Conservation (phyloP, 1,140 invertebrate species). For the Drosophila jambulina region DNA sequence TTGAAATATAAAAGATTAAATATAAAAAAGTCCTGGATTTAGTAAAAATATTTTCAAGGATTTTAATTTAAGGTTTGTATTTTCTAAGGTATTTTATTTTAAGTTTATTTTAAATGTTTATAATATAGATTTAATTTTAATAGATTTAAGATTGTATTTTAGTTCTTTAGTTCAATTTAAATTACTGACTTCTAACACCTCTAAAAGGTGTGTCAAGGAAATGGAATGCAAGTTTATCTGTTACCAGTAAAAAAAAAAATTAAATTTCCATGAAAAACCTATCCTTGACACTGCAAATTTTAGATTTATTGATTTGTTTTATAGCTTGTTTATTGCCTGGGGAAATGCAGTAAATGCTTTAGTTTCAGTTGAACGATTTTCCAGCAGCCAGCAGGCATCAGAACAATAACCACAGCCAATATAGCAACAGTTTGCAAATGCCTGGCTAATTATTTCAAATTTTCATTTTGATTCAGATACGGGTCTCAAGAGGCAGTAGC, state of each 20-base stretch:
- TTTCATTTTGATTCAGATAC: slow-evolving; percentile 44
- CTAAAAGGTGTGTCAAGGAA: slow-evolving; percentile 20
- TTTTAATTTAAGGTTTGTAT: no score
- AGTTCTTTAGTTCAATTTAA: no score
- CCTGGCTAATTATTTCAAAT: slow-evolving; percentile 44
- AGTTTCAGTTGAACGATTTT: slow-evolving; percentile 37
- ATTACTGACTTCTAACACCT: no score
- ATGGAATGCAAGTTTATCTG: slow-evolving; percentile 15
- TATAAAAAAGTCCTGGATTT: background rate
- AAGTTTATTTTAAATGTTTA: background rate
- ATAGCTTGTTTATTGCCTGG: background rate
- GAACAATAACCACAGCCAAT: slow-evolving; percentile 2
- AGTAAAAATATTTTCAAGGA: background rate
- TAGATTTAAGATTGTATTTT: no score
- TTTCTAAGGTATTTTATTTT: no score
- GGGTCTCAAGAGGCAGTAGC: slow-evolving; percentile 29
- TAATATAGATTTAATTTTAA: no score
- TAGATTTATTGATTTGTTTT: slow-evolving; percentile 27
- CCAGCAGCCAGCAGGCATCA: slow-evolving; percentile 3
- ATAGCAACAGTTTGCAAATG: slow-evolving; percentile 24
- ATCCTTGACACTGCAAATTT: slow-evolving; percentile 16
- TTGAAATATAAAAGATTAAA: background rate
- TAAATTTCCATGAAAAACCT: background rate
- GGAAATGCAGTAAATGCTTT: slow-evolving; percentile 26
- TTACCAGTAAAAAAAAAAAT: background rate